Base-by-base conservation (phyloP, 2,888 invertebrate genomes). In the Tortrix viridana region DNA sequence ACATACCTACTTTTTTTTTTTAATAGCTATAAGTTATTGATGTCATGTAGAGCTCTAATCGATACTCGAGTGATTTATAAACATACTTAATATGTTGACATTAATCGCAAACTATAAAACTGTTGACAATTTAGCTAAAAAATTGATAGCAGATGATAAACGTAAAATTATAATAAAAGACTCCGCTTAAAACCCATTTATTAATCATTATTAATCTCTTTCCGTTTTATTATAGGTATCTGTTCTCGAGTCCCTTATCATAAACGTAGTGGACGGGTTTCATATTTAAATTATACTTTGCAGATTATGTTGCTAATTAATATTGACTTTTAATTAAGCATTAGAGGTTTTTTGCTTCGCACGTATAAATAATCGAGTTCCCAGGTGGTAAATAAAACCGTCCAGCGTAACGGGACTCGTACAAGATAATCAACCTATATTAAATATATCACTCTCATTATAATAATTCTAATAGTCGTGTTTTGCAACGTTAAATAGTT, bases 21-120 rank as follows among this genome's bases (percentile, higher is more conserved):
- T 12, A 3, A 3, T 32, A 32, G 9, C 1, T 32, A 12, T 3
- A 12, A 32, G 12, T 32, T 12, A 3, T 12, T 12, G 32, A 12
- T 12, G 32, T 0, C 1, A n/a, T n/a, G n/a, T n/a, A n/a, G n/a
- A n/a, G 32, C 32, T n/a, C n/a, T n/a, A n/a, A 80, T 79, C 76
- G 77, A 74, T 68, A 65, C 71, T 70, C 69, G 77, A 74, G 71
- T 79, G 75, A 82, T 85, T 82, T 79, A 80, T 78, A 68, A 62
- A 64, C 66, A 67, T 69, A 69, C 66, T 75, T 73, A 74, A 76
- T 69, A 69, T 72, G 69, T 71, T 75, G 79, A 77, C 76, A 76
- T 69, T 77, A 74, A 74, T 75, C 71, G 74, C 68, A 50, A 49
- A 37, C 32, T 22, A 44, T 44, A 23, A 58, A 58, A 73, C 75